Base-by-base conservation (phyloP, 1,140 invertebrate species). In the Macrosteles quadrilineatus region DNA sequence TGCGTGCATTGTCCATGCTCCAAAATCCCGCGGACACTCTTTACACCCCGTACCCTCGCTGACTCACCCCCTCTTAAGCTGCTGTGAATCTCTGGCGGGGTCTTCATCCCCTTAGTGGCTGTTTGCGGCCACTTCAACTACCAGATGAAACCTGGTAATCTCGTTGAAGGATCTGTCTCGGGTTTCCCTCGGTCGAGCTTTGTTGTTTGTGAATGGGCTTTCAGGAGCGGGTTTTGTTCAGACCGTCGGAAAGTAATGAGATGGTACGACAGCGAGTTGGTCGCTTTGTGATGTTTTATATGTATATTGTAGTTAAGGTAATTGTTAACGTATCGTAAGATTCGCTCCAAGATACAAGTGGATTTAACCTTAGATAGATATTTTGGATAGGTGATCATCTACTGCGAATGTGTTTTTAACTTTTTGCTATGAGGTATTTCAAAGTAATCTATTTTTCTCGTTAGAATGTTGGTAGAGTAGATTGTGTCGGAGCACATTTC, bases 41-140 rank as follows among this genome's bases (percentile, higher is more conserved):
- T 3, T 69, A 69, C 40, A 64, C 68, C 25, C 68, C 68, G n/a
- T 69, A 69, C 43, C 36, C 59, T n/a, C 68, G 68, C 68, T 69
- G 68, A 69, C 68, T 12, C 19, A 43, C 2, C 9, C n/a, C 3
- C 21, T 45, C 21, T 45, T 66, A 19, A 40, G 40, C 40, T 43
- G 63, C 36, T 66, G 63, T 36, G 21, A 23, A 59, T 59, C 23
- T 36, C 31, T 63, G 14, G 25, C 17, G 30, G 59, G 59, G 27
- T 17, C 23, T n/a, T 32, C 27, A 17, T 27, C 14, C 21, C 2
- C 4, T 27, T 30, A 4, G 11, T 64, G 27, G 32, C 19, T 32
- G 63, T n/a, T 27, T 29, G 29, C 59, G n/a, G 55, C 23, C 31
- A 19, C 27, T 63, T 32, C 17, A 19, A 14, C 32, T 66, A 66